Evolutionary conservation across 2,797 vertebrate genomes (phyloP).

Genomic region (Ibycter americanus): DNA sequence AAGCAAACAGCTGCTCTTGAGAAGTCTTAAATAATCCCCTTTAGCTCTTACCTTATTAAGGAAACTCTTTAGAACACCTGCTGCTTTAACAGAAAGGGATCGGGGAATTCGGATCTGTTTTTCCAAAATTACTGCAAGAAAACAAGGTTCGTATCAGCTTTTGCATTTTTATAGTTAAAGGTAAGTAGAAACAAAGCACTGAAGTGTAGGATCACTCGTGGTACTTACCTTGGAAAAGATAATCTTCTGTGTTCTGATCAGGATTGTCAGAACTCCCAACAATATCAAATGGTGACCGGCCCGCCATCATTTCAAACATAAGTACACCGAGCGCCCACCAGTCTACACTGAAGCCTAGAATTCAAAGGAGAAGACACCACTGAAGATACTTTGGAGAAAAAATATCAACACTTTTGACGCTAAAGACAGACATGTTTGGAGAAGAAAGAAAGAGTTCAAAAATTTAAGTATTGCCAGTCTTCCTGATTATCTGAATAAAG

Average conservation of each 20-base stretch:
- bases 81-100: constrained; percentile 97
- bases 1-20: neutral
- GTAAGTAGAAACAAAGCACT: neutral
- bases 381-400: neutral
- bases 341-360: constrained; percentile 94
- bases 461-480: neutral
- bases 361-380: neutral
- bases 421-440: neutral
- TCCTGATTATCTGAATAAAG: neutral
- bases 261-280: constrained; percentile 98
- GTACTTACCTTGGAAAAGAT: constrained; percentile 94
- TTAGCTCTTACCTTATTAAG: constrained; percentile 90
- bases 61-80: constrained; percentile 97
- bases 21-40: neutral
- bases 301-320: constrained; percentile 99
- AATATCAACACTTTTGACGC: neutral
- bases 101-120: constrained; percentile 98
- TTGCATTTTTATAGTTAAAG: neutral
- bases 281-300: constrained; percentile 96
- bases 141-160: neutral
- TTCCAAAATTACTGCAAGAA: constrained; percentile 92
- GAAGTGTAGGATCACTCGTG: neutral
- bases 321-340: constrained; percentile 98
- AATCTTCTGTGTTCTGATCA: constrained; percentile 99
- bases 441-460: neutral